Evolutionary conservation across 2,113 vertebrate genomes (phyloP).

Genomic region (Egretta garzetta): DNA sequence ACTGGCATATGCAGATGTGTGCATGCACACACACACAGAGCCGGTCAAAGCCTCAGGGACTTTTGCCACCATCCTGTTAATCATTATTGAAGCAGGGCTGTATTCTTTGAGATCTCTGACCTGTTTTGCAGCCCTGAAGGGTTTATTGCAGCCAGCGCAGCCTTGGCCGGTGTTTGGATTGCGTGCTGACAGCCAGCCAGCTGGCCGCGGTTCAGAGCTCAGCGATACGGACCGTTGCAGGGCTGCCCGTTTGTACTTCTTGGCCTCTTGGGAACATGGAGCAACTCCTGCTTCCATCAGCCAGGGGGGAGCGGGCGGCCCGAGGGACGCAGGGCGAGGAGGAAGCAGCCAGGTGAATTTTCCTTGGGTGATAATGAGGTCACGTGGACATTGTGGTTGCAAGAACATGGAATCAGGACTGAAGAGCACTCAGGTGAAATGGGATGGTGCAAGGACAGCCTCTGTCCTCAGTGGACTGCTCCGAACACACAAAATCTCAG

Average conservation of each 20-base stretch:
- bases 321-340: not conserved
- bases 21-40: not conserved
- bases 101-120: slow-evolving; percentile 66
- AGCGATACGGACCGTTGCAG: not conserved
- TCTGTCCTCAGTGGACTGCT: not conserved
- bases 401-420: not conserved
- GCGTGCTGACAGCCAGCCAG: slow-evolving; percentile 37
- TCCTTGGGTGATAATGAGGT: not conserved
- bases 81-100: slow-evolving; percentile 65
- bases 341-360: not conserved
- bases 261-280: slow-evolving; percentile 31
- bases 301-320: not conserved
- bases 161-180: slow-evolving; percentile 74
- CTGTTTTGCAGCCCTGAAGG: slow-evolving; percentile 55
- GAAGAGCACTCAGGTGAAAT: not conserved
- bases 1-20: not conserved
- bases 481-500: not conserved
- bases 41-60: slow-evolving; percentile 29
- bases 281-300: not conserved
- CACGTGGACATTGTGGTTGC: not conserved
- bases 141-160: slow-evolving; percentile 70
- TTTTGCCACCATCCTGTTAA: slow-evolving; percentile 71
- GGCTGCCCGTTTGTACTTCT: not conserved
- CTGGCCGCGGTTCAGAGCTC: slow-evolving; percentile 57
- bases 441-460: not conserved